Evolutionary conservation across 2,797 vertebrate genomes (phyloP).

Genomic region (Macrochelys suwanniensis): DNA sequence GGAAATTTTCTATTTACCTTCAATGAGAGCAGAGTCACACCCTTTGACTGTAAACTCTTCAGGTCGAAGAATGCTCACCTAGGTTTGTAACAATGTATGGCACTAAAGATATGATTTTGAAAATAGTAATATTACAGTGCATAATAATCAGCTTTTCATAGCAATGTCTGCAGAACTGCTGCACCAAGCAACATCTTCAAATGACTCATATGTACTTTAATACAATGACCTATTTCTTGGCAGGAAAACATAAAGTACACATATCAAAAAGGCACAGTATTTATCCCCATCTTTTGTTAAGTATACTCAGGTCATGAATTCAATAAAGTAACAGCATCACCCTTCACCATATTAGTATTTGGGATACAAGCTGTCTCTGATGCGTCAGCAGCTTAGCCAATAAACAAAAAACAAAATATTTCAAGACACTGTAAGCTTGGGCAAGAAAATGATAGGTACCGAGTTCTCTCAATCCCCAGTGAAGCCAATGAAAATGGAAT

Average conservation of each 20-base stretch:
- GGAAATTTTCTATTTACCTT: neutral
- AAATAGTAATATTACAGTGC: neutral
- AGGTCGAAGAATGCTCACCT: neutral
- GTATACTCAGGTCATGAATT: neutral
- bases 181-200: neutral
- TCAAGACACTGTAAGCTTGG: neutral
- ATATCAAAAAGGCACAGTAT: neutral
- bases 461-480: neutral
- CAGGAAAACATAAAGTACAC: neutral
- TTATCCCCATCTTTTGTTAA: neutral
- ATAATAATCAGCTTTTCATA: neutral
- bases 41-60: neutral
- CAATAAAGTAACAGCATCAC: neutral
- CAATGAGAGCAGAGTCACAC: neutral
- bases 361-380: neutral
- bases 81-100: neutral
- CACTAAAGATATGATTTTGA: neutral
- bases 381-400: neutral
- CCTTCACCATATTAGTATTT: neutral
- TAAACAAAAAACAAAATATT: neutral
- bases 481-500: neutral
- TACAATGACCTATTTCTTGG: neutral
- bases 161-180: neutral
- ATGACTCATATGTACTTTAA: neutral
- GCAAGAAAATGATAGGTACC: neutral